A percentile compares a stretch with the other conserved stretches of the same genome.
These are phyloP conservation scores for Phaenicophaeus curvirostris DNA, from an alignment of 2,797 vertebrate species.

Conservation along the genomic window DNA sequence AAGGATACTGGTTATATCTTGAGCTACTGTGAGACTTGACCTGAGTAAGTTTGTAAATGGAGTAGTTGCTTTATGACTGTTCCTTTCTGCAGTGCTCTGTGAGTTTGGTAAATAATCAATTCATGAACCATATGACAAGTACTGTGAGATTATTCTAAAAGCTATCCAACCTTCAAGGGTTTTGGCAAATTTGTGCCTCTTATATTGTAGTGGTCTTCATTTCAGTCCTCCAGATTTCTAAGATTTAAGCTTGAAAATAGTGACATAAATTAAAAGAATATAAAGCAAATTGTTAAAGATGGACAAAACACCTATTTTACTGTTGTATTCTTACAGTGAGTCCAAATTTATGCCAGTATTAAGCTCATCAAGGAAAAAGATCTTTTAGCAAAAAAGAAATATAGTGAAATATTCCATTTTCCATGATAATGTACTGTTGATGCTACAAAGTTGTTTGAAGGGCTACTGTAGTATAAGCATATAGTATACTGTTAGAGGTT, in stretches of 20 bases:
- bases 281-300: not conserved
- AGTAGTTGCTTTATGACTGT: not conserved
- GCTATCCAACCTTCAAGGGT: not conserved
- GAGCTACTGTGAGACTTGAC: not conserved
- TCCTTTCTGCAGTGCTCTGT: not conserved
- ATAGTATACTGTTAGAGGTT: not conserved
- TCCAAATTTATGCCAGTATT: not conserved
- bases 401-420: not conserved
- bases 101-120: not conserved
- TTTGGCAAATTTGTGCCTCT: not conserved
- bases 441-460: not conserved
- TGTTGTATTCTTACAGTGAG: not conserved
- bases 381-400: not conserved
- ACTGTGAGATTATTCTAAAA: not conserved
- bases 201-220: not conserved
- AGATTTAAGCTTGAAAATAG: not conserved
- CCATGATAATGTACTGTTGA: not conserved
- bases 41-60: not conserved
- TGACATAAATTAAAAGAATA: not conserved
- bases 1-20: not conserved
- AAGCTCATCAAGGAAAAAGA: not conserved
- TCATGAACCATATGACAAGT: not conserved
- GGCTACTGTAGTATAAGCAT: rapidly evolving
- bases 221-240: not conserved
- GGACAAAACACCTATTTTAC: not conserved